Conservation (phyloP, 2,797 vertebrate genomes). For the Trachurus trachurus region DNA sequence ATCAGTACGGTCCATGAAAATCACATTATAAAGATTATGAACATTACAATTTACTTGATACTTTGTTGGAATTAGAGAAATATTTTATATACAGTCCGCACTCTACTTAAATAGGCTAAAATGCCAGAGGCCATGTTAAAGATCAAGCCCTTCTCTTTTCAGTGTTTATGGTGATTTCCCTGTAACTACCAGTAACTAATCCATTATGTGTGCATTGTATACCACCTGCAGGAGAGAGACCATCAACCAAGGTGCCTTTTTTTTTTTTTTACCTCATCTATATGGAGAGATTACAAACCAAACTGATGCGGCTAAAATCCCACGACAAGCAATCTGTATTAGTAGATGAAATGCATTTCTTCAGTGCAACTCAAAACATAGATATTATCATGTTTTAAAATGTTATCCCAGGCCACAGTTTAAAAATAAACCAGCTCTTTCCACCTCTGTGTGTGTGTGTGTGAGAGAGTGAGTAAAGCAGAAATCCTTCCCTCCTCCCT, state of each 20-base stretch:
- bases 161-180: not conserved
- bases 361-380: slow-evolving; percentile 16
- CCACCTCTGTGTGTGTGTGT: slow-evolving; percentile 14
- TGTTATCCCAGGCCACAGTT: slow-evolving; percentile 31
- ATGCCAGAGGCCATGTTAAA: not conserved
- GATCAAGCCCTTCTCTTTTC: not conserved
- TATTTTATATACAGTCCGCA: not conserved
- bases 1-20: not conserved
- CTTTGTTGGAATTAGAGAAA: not conserved
- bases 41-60: not conserved
- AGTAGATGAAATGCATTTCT: not conserved
- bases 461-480: slow-evolving; percentile 26
- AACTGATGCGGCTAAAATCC: not conserved
- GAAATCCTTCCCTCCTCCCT: slow-evolving; percentile 58
- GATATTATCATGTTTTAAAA: slow-evolving; percentile 30
- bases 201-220: not conserved
- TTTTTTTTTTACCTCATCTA: not conserved
- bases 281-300: not conserved
- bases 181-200: not conserved
- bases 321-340: not conserved
- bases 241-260: not conserved
- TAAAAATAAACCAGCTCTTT: slow-evolving; percentile 52
- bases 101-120: not conserved
- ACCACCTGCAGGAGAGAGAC: not conserved
- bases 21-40: not conserved